phyloP scores from a whole-genome alignment of 1,140 invertebrate species.

The Pemphigus obesinymphae region DNA sequence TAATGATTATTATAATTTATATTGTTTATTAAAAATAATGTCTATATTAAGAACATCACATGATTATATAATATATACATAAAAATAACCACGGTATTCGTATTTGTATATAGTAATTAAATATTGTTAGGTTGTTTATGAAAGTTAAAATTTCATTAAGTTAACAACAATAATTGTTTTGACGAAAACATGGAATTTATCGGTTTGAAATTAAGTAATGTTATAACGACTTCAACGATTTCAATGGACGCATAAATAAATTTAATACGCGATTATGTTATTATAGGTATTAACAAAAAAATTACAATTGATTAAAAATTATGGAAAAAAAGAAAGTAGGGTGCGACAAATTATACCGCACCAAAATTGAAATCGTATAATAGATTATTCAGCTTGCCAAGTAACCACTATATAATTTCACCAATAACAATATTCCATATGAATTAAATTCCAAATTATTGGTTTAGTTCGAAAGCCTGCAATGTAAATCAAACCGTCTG shows the following conservation, averaged over 20 bases:
- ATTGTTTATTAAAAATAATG: background rate
- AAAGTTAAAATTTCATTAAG: background rate
- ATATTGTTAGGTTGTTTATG: background rate
- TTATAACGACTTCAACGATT: background rate
- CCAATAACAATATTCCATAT: background rate
- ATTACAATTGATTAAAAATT: background rate
- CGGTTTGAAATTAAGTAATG: background rate
- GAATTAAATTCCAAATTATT: background rate
- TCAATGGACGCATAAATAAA: no score
- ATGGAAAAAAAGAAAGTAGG: background rate
- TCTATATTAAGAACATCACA: background rate
- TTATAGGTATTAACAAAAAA: background rate
- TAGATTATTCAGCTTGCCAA: background rate
- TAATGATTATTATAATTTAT: background rate
- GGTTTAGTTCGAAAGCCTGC: background rate
- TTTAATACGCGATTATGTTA: no score
- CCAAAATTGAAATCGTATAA: background rate
- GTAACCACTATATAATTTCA: background rate
- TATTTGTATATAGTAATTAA: background rate
- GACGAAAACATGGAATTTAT: background rate
- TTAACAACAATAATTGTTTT: background rate
- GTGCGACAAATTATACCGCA: background rate
- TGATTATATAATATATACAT: no score
- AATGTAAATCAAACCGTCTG: background rate
- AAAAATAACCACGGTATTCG: background rate